Percentiles rank a stretch among this genome's conserved stretches.
Evolutionary conservation across 2,113 vertebrate species (phyloP).

Genomic region (Ictalurus punctatus): DNA sequence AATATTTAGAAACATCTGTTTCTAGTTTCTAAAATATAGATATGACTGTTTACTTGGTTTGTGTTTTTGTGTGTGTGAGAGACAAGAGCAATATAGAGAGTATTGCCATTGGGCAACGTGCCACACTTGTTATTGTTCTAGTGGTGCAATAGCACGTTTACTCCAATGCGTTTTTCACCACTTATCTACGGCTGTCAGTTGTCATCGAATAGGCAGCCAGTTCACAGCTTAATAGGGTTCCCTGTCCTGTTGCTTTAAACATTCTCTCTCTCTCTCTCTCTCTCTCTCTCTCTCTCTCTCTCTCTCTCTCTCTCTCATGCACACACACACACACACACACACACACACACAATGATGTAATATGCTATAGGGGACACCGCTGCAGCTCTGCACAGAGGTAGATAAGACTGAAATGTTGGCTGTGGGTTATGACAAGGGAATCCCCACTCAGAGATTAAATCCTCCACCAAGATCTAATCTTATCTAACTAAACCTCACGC

Average conservation of each 20-base stretch:
- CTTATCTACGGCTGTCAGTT: conserved; percentile 39
- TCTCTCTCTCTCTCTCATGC: neutral
- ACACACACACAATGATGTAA: conserved; percentile 53
- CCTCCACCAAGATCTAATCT: conserved; percentile 48
- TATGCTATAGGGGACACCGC: conserved; percentile 56
- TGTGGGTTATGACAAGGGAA: conserved; percentile 37
- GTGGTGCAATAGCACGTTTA: neutral
- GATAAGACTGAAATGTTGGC: conserved; percentile 60
- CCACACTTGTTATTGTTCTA: conserved; percentile 28
- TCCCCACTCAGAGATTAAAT: conserved; percentile 52
- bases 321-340: conserved; percentile 13
- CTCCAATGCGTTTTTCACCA: conserved; percentile 26
- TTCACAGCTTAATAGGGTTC: conserved; percentile 37
- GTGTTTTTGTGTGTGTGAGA: neutral
- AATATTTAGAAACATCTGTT: neutral
- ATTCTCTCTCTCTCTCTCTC: neutral
- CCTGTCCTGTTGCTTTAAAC: conserved; percentile 16
- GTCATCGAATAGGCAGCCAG: conserved; percentile 35
- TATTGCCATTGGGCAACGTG: conserved; percentile 6
- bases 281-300: too few relatives aligned
- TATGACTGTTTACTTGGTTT: conserved; percentile 4
- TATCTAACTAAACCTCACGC: conserved; percentile 23
- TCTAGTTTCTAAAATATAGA: neutral
- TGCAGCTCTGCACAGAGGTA: conserved; percentile 61
- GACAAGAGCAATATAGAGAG: neutral